phyloP scores from a whole-genome alignment of 2,113 vertebrate genomes.

The Lampris megalopsis region DNA sequence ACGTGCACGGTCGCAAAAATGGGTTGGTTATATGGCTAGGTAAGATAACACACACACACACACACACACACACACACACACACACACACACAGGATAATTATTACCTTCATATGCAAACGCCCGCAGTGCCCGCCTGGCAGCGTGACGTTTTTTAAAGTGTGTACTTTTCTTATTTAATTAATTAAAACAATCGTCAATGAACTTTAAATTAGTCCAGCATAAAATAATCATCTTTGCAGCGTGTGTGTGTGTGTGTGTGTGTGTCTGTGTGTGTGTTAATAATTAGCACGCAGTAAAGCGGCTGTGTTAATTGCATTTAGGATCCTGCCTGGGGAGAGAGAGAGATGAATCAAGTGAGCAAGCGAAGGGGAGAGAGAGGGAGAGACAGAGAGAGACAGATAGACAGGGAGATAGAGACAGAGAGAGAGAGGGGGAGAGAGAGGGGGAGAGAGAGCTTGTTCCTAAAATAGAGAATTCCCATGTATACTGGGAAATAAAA shows the following conservation, averaged over 20 bases:
- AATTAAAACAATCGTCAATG: slow-evolving; percentile 84
- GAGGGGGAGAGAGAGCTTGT: slow-evolving; percentile 42
- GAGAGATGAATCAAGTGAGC: slow-evolving; percentile 66
- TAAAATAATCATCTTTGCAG: slow-evolving; percentile 83
- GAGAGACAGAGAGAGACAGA: slow-evolving; percentile 67
- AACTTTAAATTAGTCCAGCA: slow-evolving; percentile 87
- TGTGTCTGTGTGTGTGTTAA: slow-evolving; percentile 81
- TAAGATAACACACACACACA: slow-evolving; percentile 19
- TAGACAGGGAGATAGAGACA: slow-evolving; percentile 30
- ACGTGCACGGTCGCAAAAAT: slow-evolving; percentile 18
- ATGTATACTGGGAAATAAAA: slow-evolving; percentile 77
- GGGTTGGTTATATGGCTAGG: slow-evolving; percentile 21
- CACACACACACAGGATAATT: slow-evolving; percentile 73
- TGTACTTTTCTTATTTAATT: slow-evolving; percentile 85
- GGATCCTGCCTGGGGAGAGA: slow-evolving; percentile 92
- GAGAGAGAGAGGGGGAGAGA: slow-evolving; percentile 28
- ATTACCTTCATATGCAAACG: slow-evolving; percentile 79
- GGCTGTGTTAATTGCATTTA: slow-evolving; percentile 99
- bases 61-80: slow-evolving; percentile 30
- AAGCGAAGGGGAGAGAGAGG: slow-evolving; percentile 73
- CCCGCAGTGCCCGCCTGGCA: slow-evolving; percentile 70
- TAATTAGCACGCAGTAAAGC: slow-evolving; percentile 98
- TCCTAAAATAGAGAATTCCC: slow-evolving; percentile 82
- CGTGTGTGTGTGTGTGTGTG: slow-evolving; percentile 15
- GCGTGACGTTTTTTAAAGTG: slow-evolving; percentile 80